Evolutionary conservation across 1,140 invertebrate species (phyloP).

Genomic region (Wasmannia auropunctata): DNA sequence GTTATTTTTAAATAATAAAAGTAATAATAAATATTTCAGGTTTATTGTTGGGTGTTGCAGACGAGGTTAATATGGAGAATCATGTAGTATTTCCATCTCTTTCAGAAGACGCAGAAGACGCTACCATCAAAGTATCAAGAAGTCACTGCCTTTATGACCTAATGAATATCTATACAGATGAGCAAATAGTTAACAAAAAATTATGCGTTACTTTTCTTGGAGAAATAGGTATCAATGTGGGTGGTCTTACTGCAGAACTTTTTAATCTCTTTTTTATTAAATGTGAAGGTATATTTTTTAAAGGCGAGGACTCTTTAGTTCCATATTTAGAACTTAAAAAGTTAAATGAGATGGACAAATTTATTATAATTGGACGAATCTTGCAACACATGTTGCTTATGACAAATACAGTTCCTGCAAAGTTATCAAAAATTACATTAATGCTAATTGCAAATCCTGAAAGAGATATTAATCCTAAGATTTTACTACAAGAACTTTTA

Average conservation of each 20-base stretch:
- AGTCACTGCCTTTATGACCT: not conserved
- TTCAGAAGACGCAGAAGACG: not conserved
- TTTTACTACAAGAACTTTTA: not conserved
- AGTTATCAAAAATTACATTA: conserved; percentile 14
- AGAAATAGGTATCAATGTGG: not conserved
- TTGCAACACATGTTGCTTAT: conserved; percentile 25
- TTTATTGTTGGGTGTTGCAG: too few species aligned
- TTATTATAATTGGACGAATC: not conserved
- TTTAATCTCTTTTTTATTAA: conserved; percentile 15
- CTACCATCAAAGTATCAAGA: not conserved
- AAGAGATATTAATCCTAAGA: not conserved
- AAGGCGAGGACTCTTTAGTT: not conserved
- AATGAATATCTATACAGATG: not conserved
- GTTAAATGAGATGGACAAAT: conserved; percentile 1
- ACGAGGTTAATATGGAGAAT: not conserved
- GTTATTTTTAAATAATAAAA: too few species aligned
- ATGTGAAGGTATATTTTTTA: not conserved
- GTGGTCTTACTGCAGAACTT: not conserved
- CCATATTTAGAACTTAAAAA: not conserved
- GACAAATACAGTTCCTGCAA: not conserved
- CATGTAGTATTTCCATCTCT: not conserved
- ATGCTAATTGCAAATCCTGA: not conserved
- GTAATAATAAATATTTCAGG: too few species aligned
- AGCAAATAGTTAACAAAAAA: not conserved
- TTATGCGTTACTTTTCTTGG: conserved; percentile 1